phyloP scores from a whole-genome alignment of 2,113 vertebrate species.

The Chrysemys picta region DNA sequence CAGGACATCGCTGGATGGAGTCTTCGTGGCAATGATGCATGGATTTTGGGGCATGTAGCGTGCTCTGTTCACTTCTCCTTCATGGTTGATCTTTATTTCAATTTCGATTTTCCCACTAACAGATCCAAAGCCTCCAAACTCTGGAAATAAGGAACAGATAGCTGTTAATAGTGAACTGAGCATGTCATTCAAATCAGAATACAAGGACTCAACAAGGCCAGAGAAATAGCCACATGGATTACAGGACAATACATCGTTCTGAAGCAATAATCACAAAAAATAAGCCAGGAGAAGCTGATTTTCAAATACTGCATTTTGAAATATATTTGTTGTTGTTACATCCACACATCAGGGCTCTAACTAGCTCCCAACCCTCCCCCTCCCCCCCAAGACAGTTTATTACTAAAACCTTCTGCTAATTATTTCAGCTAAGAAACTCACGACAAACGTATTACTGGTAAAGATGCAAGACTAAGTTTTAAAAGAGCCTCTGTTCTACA shows the following conservation, averaged over 20 bases:
- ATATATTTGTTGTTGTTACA: background rate
- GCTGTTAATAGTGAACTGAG: background rate
- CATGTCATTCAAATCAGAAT: background rate
- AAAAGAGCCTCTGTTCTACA: background rate
- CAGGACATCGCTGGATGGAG: slow-evolving; percentile 96
- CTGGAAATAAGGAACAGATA: slow-evolving; percentile 70
- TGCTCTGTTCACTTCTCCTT: slow-evolving; percentile 97
- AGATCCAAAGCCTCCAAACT: slow-evolving; percentile 98
- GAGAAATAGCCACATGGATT: background rate
- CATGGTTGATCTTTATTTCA: slow-evolving; percentile 99
- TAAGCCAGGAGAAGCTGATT: background rate
- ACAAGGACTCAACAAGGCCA: background rate
- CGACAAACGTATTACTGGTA: background rate
- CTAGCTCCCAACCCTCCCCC: background rate
- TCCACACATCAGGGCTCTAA: background rate
- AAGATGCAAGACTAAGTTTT: background rate
- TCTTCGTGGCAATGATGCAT: slow-evolving; percentile 98
- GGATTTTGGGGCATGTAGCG: slow-evolving; percentile 99
- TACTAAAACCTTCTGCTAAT: background rate
- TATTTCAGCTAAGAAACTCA: background rate
- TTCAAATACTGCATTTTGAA: background rate
- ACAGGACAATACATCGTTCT: background rate
- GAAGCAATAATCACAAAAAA: background rate
- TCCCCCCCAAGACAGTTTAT: background rate
- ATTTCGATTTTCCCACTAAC: slow-evolving; percentile 99